phyloP scores from a whole-genome alignment of 2,113 vertebrate genomes.

The Pandion haliaetus region DNA sequence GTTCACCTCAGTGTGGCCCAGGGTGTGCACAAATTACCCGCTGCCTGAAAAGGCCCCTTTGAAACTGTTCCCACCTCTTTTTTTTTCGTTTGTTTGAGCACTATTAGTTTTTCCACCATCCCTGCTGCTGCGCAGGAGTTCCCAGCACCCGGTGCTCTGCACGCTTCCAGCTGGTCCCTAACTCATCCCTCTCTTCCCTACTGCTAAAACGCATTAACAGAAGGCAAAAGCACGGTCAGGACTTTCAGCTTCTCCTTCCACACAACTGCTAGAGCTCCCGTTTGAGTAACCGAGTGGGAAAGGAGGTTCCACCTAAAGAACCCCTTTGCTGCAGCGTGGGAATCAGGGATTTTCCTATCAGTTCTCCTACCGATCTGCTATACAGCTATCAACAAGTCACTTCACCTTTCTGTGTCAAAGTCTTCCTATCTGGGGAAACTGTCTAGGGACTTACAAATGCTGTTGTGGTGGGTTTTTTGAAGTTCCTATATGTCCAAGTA shows the following conservation, averaged over 20 bases:
- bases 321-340: background rate
- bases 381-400: background rate
- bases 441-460: background rate
- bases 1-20: background rate
- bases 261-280: fast-evolving
- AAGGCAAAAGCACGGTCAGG: background rate
- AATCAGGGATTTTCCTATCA: background rate
- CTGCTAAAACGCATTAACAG: background rate
- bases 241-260: background rate
- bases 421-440: background rate
- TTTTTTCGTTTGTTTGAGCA: background rate
- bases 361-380: background rate
- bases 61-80: background rate
- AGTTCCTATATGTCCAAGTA: fast-evolving
- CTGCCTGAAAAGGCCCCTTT: background rate
- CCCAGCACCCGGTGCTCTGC: background rate
- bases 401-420: background rate
- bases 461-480: background rate
- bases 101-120: background rate
- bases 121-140: background rate
- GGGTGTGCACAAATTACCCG: background rate
- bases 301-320: background rate
- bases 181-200: background rate
- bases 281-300: background rate
- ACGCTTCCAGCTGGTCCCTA: background rate